phyloP scores from a whole-genome alignment of 1,140 invertebrate species.

The Mesaphorura yosii region DNA sequence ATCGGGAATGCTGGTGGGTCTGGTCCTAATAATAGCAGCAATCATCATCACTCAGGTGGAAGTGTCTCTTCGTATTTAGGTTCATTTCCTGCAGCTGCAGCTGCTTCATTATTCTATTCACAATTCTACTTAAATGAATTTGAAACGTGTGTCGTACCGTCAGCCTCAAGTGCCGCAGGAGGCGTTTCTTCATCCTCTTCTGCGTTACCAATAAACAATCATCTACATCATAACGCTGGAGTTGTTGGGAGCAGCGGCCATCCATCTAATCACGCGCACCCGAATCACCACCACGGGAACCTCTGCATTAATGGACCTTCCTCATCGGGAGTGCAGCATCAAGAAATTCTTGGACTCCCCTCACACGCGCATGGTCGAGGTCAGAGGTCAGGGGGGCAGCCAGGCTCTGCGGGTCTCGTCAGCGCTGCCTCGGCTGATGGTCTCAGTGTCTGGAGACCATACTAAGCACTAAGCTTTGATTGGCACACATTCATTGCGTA shows the following conservation, averaged over 20 bases:
- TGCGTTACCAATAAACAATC: too few species aligned
- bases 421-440: conserved; percentile 5
- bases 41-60: conserved; percentile 7
- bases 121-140: conserved; percentile 32
- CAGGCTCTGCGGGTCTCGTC: not conserved
- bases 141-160: conserved; percentile 5
- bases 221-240: too few species aligned
- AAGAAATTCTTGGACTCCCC: conserved; percentile 7
- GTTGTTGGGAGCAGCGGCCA: too few species aligned
- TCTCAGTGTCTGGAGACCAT: conserved; percentile 29
- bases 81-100: conserved; percentile 28
- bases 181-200: conserved; percentile 2
- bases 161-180: not conserved
- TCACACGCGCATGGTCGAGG: not conserved
- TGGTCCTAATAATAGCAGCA: not conserved
- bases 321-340: conserved; percentile 11
- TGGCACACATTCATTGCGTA: not conserved
- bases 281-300: conserved; percentile 9
- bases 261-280: too few species aligned
- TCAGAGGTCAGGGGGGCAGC: conserved; percentile 1
- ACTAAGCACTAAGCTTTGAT: conserved; percentile 9
- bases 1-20: not conserved
- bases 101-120: conserved; percentile 30
- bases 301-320: conserved; percentile 5
- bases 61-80: conserved; percentile 20